Conservation (phyloP, 2,797 vertebrate genomes). For the Catamblyrhynchus diadema region DNA sequence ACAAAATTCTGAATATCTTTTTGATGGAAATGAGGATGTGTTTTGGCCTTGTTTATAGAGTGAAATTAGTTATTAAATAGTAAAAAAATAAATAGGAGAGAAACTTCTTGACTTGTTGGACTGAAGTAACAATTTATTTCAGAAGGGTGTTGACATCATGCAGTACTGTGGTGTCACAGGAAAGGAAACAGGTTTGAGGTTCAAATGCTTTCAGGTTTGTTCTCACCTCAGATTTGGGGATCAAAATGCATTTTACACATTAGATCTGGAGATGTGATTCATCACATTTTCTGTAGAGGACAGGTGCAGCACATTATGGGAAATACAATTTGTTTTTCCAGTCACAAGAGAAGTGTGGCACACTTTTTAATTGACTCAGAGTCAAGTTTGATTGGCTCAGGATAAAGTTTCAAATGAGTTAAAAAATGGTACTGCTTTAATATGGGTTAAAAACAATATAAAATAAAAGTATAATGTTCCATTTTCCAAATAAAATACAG, state of each 20-base stretch:
- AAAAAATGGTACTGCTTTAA: background rate
- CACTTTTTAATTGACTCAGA: background rate
- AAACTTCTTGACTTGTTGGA: background rate
- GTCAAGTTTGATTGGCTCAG: background rate
- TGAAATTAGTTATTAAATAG: background rate
- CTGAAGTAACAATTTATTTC: background rate
- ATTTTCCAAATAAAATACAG: background rate
- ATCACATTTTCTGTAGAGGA: background rate
- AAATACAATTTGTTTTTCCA: background rate
- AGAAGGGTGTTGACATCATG: fast-evolving
- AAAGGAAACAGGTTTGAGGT: background rate
- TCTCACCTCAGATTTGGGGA: background rate
- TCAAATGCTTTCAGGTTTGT: background rate
- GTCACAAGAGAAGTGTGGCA: background rate
- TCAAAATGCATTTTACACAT: background rate
- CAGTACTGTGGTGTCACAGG: background rate
- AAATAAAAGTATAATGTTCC: background rate
- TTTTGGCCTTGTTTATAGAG: background rate
- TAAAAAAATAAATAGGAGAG: background rate
- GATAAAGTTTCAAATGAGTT: background rate
- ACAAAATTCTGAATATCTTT: background rate
- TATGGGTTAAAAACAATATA: background rate
- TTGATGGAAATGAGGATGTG: background rate
- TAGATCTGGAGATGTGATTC: background rate
- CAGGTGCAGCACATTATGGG: background rate